Percentiles rank a stretch among this genome's conserved stretches.
phyloP scores from a whole-genome alignment of 2,888 invertebrate species.

The Ennomos quercinarius region DNA sequence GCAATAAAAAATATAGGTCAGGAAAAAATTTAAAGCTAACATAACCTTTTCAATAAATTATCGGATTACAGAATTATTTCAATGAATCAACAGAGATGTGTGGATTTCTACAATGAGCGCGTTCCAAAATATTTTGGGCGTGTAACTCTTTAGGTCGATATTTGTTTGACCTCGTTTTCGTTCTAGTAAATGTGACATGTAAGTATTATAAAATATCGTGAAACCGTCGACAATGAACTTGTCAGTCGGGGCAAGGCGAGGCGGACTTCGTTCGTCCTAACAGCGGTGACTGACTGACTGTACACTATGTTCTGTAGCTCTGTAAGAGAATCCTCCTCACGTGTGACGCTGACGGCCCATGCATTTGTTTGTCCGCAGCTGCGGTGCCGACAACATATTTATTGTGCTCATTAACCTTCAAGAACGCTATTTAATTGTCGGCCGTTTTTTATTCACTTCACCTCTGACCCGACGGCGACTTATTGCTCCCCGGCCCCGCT shows the following conservation, averaged over 20 bases:
- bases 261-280: constrained; percentile 47
- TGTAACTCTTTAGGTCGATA: constrained; percentile 51
- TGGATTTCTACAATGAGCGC: constrained; percentile 48
- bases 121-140: constrained; percentile 44
- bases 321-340: constrained; percentile 70
- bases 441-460: constrained; percentile 85
- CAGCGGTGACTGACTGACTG: constrained; percentile 44
- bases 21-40: constrained; percentile 47
- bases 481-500: constrained; percentile 82
- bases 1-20: constrained; percentile 66
- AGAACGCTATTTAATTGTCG: constrained; percentile 86
- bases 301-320: constrained; percentile 35
- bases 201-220: constrained; percentile 57
- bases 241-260: constrained; percentile 68
- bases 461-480: constrained; percentile 83
- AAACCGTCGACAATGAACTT: constrained; percentile 73
- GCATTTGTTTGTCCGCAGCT: constrained; percentile 84
- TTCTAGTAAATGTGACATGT: constrained; percentile 65
- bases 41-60: constrained; percentile 57
- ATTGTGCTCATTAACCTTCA: constrained; percentile 86
- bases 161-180: constrained; percentile 63
- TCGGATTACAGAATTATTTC: constrained; percentile 57
- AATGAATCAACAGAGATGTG: constrained; percentile 47
- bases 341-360: constrained; percentile 68
- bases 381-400: constrained; percentile 85